A percentile compares a stretch with the other conserved stretches of the same genome.
These are phyloP conservation scores for Sesamia nonagrioides DNA, from an alignment of 1,140 invertebrate genomes.

Conservation along the genomic window DNA sequence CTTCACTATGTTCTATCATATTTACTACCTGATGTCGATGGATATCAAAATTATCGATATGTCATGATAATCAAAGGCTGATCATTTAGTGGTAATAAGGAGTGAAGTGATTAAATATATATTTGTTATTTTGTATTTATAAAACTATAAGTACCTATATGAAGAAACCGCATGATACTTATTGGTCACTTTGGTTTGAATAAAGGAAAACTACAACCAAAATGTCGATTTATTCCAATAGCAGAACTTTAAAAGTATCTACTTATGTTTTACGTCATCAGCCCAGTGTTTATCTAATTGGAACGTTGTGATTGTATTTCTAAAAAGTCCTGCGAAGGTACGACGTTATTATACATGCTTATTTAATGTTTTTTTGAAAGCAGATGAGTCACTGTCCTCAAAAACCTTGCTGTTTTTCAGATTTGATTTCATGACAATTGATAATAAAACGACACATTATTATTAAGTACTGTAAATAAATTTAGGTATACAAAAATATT, in stretches of 20 bases:
- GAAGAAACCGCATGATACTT: not conserved
- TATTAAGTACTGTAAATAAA: not conserved
- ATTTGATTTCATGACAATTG: not conserved
- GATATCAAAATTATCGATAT: conserved; percentile 4
- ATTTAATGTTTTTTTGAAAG: not conserved
- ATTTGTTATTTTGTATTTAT: too few relatives aligned
- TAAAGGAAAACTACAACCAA: not conserved
- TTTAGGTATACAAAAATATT: not conserved
- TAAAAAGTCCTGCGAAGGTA: not conserved
- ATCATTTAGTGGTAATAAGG: conserved; percentile 19
- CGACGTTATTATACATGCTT: not conserved
- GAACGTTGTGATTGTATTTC: not conserved
- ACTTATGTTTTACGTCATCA: not conserved
- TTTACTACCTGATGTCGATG: not conserved
- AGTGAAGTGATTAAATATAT: not conserved
- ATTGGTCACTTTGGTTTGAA: not conserved
- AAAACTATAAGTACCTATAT: too few relatives aligned
- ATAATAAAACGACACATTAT: too few relatives aligned
- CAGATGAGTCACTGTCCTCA: too few relatives aligned
- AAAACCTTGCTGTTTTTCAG: too few relatives aligned
- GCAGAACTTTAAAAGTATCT: too few relatives aligned
- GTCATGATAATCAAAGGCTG: not conserved
- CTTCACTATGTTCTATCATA: not conserved
- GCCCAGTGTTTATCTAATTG: not conserved
- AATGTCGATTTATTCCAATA: not conserved